Evolutionary conservation across 2,113 vertebrate genomes (phyloP).

Genomic region (Colius striatus): DNA sequence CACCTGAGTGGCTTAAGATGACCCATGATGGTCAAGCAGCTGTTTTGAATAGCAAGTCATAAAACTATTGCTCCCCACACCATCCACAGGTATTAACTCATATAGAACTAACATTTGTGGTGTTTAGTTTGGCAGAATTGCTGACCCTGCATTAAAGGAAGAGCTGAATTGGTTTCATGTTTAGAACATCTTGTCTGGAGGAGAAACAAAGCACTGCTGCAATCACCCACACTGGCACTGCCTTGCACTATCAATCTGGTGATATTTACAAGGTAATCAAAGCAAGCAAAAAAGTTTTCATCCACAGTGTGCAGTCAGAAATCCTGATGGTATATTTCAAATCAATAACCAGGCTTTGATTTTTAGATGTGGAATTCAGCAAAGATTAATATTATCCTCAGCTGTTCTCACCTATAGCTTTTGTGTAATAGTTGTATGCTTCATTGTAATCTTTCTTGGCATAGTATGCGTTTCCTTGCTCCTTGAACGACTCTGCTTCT

Average conservation of each 20-base stretch:
- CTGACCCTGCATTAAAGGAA: background rate
- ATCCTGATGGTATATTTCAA: background rate
- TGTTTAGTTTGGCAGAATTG: background rate
- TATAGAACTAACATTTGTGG: fast-evolving
- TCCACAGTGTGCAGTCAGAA: background rate
- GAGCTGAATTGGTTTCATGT: background rate
- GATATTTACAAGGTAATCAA: background rate
- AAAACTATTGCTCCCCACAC: background rate
- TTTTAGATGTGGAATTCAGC: background rate
- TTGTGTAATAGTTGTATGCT: slow-evolving; percentile 95
- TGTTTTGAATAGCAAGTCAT: background rate
- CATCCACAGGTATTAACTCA: background rate
- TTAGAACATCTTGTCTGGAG: background rate
- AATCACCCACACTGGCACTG: background rate
- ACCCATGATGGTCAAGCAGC: fast-evolving
- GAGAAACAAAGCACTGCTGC: background rate
- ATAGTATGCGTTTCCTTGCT: slow-evolving; percentile 94
- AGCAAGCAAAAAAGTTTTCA: background rate
- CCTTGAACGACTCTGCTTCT: slow-evolving; percentile 95
- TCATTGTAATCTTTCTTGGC: slow-evolving; percentile 96
- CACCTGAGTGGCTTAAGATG: background rate
- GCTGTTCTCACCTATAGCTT: slow-evolving; percentile 91
- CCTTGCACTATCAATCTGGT: background rate
- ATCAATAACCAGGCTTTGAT: background rate
- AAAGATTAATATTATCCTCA: background rate